phyloP scores from a whole-genome alignment of 2,797 vertebrate genomes.

The Liparis tanakae region DNA sequence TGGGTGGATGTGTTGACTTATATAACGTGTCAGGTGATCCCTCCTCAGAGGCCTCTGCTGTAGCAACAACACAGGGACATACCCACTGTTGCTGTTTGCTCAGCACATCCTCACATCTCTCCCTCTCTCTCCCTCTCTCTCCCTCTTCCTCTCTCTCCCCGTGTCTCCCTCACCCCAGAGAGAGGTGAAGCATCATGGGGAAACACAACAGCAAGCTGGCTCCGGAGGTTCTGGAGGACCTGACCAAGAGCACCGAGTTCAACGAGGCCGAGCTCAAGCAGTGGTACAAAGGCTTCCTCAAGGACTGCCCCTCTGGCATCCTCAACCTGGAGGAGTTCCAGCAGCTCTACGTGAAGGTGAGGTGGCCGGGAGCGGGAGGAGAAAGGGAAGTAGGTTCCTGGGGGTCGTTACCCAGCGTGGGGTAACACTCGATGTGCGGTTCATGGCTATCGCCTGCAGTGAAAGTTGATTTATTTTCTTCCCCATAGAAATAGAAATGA shows the following conservation, averaged over 20 bases:
- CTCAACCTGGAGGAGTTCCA: conserved; percentile 98
- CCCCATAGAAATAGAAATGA: not conserved
- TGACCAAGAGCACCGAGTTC: conserved; percentile 96
- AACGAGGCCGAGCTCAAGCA: conserved; percentile 98
- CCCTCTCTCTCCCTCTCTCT: no score
- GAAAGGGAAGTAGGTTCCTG: no score
- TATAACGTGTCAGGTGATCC: conserved; percentile 15
- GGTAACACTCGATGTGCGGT: not conserved
- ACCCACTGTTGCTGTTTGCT: conserved; percentile 41
- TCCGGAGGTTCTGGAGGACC: conserved; percentile 95
- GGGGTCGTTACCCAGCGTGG: not conserved
- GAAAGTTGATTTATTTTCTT: not conserved
- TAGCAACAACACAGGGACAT: conserved; percentile 24
- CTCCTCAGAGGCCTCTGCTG: conserved; percentile 43
- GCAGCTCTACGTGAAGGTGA: conserved; percentile 98
- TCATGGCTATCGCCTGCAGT: not conserved
- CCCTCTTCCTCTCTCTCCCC: not conserved
- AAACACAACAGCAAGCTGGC: conserved; percentile 98
- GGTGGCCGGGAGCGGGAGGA: not conserved
- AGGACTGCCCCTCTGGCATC: conserved; percentile 96
- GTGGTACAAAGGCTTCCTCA: conserved; percentile 99
- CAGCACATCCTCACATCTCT: conserved; percentile 19
- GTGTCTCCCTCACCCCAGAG: conserved; percentile 21
- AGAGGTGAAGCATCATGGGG: conserved; percentile 86
- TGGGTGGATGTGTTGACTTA: conserved; percentile 6